Evolutionary conservation across 2,113 vertebrate genomes (phyloP), one percentile per base, ranked within the genome.

Genomic region (Macroglossus sobrinus): DNA sequence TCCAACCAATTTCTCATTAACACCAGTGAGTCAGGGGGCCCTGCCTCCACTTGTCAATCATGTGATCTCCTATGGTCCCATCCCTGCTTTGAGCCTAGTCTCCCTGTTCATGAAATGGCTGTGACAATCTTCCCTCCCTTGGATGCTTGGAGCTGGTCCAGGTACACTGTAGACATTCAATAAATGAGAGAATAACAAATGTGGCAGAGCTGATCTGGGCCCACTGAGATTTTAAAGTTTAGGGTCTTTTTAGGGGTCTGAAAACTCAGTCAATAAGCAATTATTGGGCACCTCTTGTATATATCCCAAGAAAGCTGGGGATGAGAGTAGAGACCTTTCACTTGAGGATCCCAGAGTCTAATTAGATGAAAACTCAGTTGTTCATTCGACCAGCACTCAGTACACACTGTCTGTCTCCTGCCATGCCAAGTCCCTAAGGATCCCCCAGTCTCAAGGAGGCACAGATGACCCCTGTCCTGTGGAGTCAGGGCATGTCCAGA

Each of bases 1-100:
- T 99, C 99, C 94, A 99, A 99, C 97, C 99, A 99, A 98, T 99
- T 99, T 94, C 99, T 99, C 98, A 99, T 99, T 97, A 99, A 99
- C 98, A 99, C 99, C 96, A 99, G 99, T 99, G 97, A 99, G 99
- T 98, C 15, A 5, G 38, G 13, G 3, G 66, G 14, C n/a, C 69
- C 40, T 24, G 24, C 53, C 79, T 4, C 35, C 38, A 15, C 68
- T 43, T 63, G 85, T 63, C 79, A 13, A 1, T 69, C 30, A 15
- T 53, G 30, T n/a, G 35, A 15, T 53, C 63, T 43, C 64, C 28
- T 33, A 35, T 7, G 7, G 55, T 13, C 69, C 61, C 53, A 21
- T 28, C 55, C 78, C 55, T 92, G 30, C 71, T 30, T 47, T 30
- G 61, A 85, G 47, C 50, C 81, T 22, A 11, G n/a, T 50, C 21